Evolutionary conservation across 2,888 invertebrate genomes (phyloP).

Genomic region (Eupeodes latifasciatus): DNA sequence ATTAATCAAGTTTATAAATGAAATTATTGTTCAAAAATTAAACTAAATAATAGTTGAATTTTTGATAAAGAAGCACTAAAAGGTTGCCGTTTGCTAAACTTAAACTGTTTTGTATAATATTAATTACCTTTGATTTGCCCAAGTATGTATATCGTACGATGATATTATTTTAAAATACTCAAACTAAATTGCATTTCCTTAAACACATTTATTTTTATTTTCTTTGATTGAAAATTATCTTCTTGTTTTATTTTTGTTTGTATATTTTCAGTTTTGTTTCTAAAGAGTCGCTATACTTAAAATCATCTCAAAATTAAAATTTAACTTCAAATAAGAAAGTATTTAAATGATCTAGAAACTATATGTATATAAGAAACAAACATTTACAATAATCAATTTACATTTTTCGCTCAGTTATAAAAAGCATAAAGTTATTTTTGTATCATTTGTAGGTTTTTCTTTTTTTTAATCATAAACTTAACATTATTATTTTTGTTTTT

Average conservation of each 20-base stretch:
- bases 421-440: constrained; percentile 37
- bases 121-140: too few species aligned
- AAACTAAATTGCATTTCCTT: constrained; percentile 42
- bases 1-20: too few species aligned
- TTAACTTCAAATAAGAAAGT: not conserved
- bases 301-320: not conserved
- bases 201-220: constrained; percentile 73
- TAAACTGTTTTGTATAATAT: too few species aligned
- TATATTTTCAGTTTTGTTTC: constrained; percentile 61
- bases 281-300: constrained; percentile 57
- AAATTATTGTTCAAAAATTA: too few species aligned
- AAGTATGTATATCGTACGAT: too few species aligned
- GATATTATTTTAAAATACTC: not conserved
- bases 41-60: too few species aligned
- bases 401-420: constrained; percentile 41
- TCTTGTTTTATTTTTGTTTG: constrained; percentile 40
- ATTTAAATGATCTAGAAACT: constrained; percentile 10
- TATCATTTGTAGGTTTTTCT: not conserved
- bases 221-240: constrained; percentile 59
- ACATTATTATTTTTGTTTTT: constrained; percentile 10
- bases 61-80: too few species aligned
- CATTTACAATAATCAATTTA: constrained; percentile 52
- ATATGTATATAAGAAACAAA: constrained; percentile 5
- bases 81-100: too few species aligned
- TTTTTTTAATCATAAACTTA: constrained; percentile 29